Evolutionary conservation across 2,888 invertebrate genomes (phyloP).

Genomic region (Drosophila mercatorum): DNA sequence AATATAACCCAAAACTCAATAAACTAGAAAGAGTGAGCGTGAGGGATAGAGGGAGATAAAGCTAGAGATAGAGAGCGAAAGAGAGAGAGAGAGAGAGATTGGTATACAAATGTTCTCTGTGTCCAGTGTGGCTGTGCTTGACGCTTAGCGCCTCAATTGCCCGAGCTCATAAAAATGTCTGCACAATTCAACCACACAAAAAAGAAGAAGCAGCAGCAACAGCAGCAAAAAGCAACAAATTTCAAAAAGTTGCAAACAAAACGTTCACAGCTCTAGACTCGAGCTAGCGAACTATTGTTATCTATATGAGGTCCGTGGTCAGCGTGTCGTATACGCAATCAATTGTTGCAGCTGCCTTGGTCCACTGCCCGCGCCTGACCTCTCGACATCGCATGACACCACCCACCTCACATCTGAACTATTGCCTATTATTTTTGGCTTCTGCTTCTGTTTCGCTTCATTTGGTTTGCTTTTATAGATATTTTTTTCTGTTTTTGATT

Average conservation of each 20-base stretch:
- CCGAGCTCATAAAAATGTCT: constrained; percentile 73
- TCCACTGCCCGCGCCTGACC: constrained; percentile 46
- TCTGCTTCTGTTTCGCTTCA: constrained; percentile 47
- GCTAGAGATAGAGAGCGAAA: not conserved
- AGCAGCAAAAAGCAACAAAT: constrained; percentile 25
- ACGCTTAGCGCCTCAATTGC: constrained; percentile 42
- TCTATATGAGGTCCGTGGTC: constrained; percentile 52
- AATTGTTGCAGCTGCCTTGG: constrained; percentile 65
- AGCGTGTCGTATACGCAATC: constrained; percentile 75
- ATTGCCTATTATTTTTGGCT: constrained; percentile 59
- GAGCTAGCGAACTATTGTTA: constrained; percentile 44
- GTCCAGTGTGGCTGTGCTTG: constrained; percentile 44
- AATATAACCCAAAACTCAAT: constrained; percentile 38
- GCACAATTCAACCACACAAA: constrained; percentile 39
- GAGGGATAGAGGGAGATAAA: not conserved
- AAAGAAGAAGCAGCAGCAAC: constrained; percentile 3
- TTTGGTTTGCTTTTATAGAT: constrained; percentile 37
- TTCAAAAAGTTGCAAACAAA: constrained; percentile 47
- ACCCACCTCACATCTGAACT: constrained; percentile 24
- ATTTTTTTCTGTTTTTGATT: constrained; percentile 20
- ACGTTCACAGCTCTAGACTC: constrained; percentile 22
- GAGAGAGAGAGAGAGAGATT: not conserved
- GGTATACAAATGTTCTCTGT: constrained; percentile 21
- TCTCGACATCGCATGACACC: constrained; percentile 17
- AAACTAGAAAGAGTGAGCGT: constrained; percentile 19